Evolutionary conservation across 1,140 invertebrate genomes (phyloP).

Genomic region (Monomorium pharaonis): DNA sequence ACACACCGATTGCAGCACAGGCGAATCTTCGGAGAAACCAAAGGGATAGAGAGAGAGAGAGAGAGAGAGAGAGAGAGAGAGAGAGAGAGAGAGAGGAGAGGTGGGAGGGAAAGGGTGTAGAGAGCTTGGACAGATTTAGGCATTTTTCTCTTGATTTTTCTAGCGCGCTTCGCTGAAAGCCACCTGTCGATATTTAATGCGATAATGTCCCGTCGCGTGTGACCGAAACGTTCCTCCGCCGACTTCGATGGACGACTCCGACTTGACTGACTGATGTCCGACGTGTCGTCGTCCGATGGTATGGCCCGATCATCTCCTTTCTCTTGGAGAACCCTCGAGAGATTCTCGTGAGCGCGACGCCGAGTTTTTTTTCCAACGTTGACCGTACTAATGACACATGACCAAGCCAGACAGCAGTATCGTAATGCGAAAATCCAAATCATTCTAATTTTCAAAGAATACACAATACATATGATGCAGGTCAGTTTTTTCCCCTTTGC

Average conservation of each 20-base stretch:
- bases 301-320: slow-evolving; percentile 45
- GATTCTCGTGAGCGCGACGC: slow-evolving; percentile 31
- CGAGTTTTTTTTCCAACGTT: slow-evolving; percentile 12
- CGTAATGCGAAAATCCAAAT: not conserved
- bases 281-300: slow-evolving; percentile 61
- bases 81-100: not conserved
- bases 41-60: slow-evolving; percentile 1
- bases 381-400: too few species aligned
- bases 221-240: slow-evolving; percentile 74
- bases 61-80: not conserved
- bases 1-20: slow-evolving; percentile 67
- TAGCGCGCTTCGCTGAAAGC: slow-evolving; percentile 76
- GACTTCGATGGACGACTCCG: slow-evolving; percentile 75
- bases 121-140: slow-evolving; percentile 63
- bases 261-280: slow-evolving; percentile 74
- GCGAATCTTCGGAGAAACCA: slow-evolving; percentile 5
- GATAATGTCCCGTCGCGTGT: slow-evolving; percentile 83
- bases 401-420: too few species aligned
- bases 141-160: slow-evolving; percentile 80
- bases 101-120: not conserved
- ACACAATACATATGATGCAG: too few species aligned
- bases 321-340: slow-evolving; percentile 39
- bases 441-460: not conserved
- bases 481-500: too few species aligned
- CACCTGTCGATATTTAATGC: slow-evolving; percentile 83